Evolutionary conservation across 2,888 invertebrate genomes (phyloP), one percentile per base, ranked within the genome.

Genomic region (Scaptomyza tumidula): DNA sequence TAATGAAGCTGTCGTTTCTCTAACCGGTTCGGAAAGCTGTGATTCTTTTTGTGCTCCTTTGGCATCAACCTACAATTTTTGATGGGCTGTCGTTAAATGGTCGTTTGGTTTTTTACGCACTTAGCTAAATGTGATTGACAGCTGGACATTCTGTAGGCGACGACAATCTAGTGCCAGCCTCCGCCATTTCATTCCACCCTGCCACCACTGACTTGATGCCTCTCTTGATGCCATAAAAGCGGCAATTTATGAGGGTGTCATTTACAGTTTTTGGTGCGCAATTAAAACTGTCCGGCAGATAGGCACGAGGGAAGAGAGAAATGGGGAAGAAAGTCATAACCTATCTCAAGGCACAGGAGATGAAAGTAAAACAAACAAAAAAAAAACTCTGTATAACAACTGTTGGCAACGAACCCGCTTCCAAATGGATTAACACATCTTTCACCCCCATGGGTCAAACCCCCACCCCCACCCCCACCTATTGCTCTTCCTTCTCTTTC

Each of bases 171-270:
- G 35, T 13, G 14, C n/a, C 29, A 29, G 29, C 7, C 7, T 29
- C 24, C 24, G 1, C 24, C 24, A 24, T 24, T 24, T 24, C 24
- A 24, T 24, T 24, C 3, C 24, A 24, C 24, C 3, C 24, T 7
- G 7, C 29, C 29, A 29, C 48, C 13, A 3, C 16, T 13, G 14
- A 27, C 19, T 53, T 52, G n/a, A n/a, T n/a, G n/a, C n/a, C 68
- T 39, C n/a, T 62, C 44, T 56, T 59, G 56, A 33, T 74, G 56
- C 50, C 71, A 65, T 50, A 41, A 64, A 61, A 52, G 65, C 65
- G 57, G 43, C 64, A 70, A 83, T 78, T 86, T 83, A 85, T 89
- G 83, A 50, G 86, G 88, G 85, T 79, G 82, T 87, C 69, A 54
- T 19, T 82, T 78, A 73, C 83, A 77, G 59, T 72, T 74, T 64